Conservation (phyloP, 2,888 invertebrate species). For the Spodoptera exigua region DNA sequence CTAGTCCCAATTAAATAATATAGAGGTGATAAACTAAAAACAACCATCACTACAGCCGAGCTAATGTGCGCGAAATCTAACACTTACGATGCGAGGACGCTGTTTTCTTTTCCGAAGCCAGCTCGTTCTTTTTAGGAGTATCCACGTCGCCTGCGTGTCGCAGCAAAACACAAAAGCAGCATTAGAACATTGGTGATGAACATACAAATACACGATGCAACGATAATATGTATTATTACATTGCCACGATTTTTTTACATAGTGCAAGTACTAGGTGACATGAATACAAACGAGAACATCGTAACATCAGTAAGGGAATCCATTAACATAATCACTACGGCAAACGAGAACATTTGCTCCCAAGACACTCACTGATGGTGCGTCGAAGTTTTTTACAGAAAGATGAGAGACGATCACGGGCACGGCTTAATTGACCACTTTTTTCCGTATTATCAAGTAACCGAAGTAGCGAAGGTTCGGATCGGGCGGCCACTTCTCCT, state of each 20-base stretch:
- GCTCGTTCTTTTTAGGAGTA: slow-evolving; percentile 86
- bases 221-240: slow-evolving; percentile 42
- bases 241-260: slow-evolving; percentile 34
- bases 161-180: slow-evolving; percentile 87
- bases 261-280: slow-evolving; percentile 36
- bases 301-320: slow-evolving; percentile 18
- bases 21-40: slow-evolving; percentile 53
- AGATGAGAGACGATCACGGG: slow-evolving; percentile 82
- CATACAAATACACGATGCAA: slow-evolving; percentile 65
- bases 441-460: slow-evolving; percentile 83
- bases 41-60: slow-evolving; percentile 54
- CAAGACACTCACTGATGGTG: slow-evolving; percentile 84
- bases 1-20: slow-evolving; percentile 45
- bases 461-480: slow-evolving; percentile 82
- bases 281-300: slow-evolving; percentile 28
- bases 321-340: slow-evolving; percentile 34
- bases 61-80: slow-evolving; percentile 82
- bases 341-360: slow-evolving; percentile 31
- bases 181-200: slow-evolving; percentile 83
- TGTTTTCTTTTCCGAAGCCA: slow-evolving; percentile 86
- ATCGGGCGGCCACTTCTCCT: slow-evolving; percentile 79
- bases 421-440: slow-evolving; percentile 82
- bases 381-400: slow-evolving; percentile 88
- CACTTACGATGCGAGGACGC: slow-evolving; percentile 87
- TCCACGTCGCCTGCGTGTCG: slow-evolving; percentile 87